Percentiles rank a stretch among this genome's conserved stretches.
Evolutionary conservation across 2,797 vertebrate species (phyloP).

Genomic region (Neopelma chrysocephalum): DNA sequence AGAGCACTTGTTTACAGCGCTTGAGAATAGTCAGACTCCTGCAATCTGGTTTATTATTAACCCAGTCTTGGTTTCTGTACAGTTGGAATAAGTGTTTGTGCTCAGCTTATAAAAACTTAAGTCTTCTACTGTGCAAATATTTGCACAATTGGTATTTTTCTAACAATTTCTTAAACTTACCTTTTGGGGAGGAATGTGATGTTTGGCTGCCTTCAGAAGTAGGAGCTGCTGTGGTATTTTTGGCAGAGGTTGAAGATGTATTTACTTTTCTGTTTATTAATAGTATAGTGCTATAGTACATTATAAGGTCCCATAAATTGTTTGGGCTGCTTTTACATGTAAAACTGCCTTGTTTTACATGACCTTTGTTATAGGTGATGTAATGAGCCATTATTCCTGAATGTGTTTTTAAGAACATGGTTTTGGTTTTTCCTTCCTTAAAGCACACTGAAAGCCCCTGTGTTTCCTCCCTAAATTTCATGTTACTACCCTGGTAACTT

Average conservation of each 20-base stretch:
- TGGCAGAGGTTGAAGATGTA: neutral
- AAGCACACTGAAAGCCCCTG: neutral
- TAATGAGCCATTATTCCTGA: neutral
- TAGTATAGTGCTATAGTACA: neutral
- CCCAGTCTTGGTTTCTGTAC: neutral
- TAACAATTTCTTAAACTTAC: neutral
- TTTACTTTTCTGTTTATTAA: neutral
- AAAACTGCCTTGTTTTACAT: neutral
- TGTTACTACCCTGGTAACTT: neutral
- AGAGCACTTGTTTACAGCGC: neutral
- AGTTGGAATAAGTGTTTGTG: slow-evolving; percentile 3
- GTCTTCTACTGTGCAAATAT: slow-evolving; percentile 8
- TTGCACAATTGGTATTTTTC: slow-evolving; percentile 28
- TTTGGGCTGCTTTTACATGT: neutral
- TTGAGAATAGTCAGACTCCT: neutral
- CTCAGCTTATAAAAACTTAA: neutral
- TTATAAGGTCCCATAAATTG: neutral
- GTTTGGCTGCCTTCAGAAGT: neutral
- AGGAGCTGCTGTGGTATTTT: neutral
- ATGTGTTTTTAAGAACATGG: neutral
- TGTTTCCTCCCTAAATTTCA: neutral
- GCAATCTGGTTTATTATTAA: slow-evolving; percentile 53
- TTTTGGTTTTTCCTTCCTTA: neutral
- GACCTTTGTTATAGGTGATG: neutral
- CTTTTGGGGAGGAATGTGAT: neutral